These are phyloP conservation scores for Pollachius pollachius DNA, from an alignment of 2,113 vertebrate species.

Conservation along the genomic window DNA sequence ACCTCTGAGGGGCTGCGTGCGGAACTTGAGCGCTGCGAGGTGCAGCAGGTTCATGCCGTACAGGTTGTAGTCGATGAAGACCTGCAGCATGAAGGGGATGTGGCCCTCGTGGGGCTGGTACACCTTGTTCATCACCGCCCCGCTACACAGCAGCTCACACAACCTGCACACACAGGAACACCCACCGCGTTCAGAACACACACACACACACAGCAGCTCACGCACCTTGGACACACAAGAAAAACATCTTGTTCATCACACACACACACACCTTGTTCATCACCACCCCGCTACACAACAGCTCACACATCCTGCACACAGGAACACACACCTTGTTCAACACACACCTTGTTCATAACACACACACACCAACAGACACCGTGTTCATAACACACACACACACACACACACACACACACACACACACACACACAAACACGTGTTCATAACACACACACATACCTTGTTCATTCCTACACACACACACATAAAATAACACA, in stretches of 20 bases:
- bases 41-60: slow-evolving; percentile 98
- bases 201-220: slow-evolving; percentile 83
- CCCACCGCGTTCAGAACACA: neutral
- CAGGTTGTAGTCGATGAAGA: slow-evolving; percentile 99
- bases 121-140: slow-evolving; percentile 97
- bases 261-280: slow-evolving; percentile 88
- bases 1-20: slow-evolving; percentile 82
- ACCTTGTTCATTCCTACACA: slow-evolving; percentile 98
- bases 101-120: slow-evolving; percentile 98
- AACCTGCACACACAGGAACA: slow-evolving; percentile 74
- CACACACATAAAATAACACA: slow-evolving; percentile 94
- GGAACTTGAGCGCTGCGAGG: slow-evolving; percentile 92
- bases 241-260: neutral
- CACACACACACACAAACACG: too few relatives aligned
- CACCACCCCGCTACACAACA: slow-evolving; percentile 95
- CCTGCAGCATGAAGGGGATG: slow-evolving; percentile 96
- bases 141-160: slow-evolving; percentile 94
- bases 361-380: too few relatives aligned
- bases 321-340: slow-evolving; percentile 8
- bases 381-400: too few relatives aligned
- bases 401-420: too few relatives aligned
- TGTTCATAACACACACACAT: slow-evolving; percentile 40
- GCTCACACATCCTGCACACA: slow-evolving; percentile 87
- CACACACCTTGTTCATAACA: too few relatives aligned
- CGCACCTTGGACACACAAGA: slow-evolving; percentile 79